Conservation (phyloP, 2,797 vertebrate species). For the Melanitta fusca region DNA sequence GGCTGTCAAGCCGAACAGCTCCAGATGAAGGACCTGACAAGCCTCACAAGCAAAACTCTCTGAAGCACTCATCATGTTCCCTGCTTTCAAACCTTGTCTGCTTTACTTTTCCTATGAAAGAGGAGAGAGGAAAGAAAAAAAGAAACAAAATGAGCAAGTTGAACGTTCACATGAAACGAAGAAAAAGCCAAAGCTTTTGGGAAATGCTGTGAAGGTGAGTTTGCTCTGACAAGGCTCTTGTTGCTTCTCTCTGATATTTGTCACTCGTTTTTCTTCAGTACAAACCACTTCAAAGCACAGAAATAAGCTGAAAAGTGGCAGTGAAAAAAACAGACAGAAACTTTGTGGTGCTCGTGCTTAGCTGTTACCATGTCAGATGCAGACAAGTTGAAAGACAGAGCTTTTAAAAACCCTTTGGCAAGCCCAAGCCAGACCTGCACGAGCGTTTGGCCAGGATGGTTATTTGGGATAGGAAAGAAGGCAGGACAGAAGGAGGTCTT, state of each 20-base stretch:
- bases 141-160: not conserved
- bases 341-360: not conserved
- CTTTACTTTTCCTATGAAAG: not conserved
- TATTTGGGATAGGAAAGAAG: not conserved
- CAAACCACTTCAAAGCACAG: conserved; percentile 13
- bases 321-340: not conserved
- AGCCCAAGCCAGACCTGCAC: not conserved
- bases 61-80: not conserved
- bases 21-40: conserved; percentile 19
- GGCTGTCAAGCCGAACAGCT: not conserved
- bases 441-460: not conserved
- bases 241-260: not conserved
- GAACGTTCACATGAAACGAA: conserved; percentile 9
- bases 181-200: not conserved
- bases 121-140: not conserved
- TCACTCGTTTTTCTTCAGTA: not conserved
- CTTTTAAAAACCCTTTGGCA: not conserved
- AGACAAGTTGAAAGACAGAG: not conserved
- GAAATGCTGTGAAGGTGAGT: conserved; percentile 8
- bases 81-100: not conserved
- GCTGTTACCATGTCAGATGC: not conserved
- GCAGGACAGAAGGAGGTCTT: not conserved
- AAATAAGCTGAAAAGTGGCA: not conserved
- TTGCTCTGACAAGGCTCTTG: conserved; percentile 31
- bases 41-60: not conserved